phyloP scores from a whole-genome alignment of 2,888 invertebrate genomes.

The Muschampia plurimacula region DNA sequence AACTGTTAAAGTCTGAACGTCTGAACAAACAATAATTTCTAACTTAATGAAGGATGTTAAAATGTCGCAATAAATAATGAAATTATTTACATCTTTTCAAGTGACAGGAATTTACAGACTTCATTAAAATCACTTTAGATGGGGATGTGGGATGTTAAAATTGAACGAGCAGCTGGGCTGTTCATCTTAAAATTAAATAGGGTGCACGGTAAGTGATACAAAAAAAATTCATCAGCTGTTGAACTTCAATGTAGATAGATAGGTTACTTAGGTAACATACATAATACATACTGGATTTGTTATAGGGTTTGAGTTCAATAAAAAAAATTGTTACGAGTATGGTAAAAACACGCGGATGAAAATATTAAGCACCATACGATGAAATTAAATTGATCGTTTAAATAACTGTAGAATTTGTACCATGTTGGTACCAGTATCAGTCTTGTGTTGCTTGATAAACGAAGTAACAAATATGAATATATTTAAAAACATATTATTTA shows the following conservation, averaged over 20 bases:
- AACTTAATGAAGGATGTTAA: slow-evolving; percentile 36
- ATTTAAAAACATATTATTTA: background rate
- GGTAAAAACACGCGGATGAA: too few species aligned
- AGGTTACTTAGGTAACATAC: background rate
- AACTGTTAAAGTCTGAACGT: slow-evolving; percentile 3
- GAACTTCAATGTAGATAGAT: background rate
- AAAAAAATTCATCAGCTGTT: slow-evolving; percentile 48
- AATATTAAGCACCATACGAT: too few species aligned
- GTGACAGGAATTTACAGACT: slow-evolving; percentile 55
- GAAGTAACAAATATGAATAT: too few species aligned
- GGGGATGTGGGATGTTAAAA: slow-evolving; percentile 51
- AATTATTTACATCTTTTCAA: slow-evolving; percentile 51
- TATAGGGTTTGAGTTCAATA: too few species aligned
- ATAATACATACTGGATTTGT: too few species aligned
- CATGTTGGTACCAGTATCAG: too few species aligned
- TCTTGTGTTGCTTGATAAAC: too few species aligned
- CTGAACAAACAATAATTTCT: slow-evolving; percentile 25
- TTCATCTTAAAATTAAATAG: slow-evolving; percentile 55
- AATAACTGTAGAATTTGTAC: too few species aligned
- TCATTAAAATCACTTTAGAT: slow-evolving; percentile 55
- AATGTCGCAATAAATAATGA: slow-evolving; percentile 55
- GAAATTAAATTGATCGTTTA: too few species aligned
- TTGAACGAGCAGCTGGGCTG: slow-evolving; percentile 73
- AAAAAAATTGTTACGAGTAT: too few species aligned
- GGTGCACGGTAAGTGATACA: slow-evolving; percentile 58